Conservation (phyloP, 2,797 vertebrate genomes). For the Choloepus didactylus region DNA sequence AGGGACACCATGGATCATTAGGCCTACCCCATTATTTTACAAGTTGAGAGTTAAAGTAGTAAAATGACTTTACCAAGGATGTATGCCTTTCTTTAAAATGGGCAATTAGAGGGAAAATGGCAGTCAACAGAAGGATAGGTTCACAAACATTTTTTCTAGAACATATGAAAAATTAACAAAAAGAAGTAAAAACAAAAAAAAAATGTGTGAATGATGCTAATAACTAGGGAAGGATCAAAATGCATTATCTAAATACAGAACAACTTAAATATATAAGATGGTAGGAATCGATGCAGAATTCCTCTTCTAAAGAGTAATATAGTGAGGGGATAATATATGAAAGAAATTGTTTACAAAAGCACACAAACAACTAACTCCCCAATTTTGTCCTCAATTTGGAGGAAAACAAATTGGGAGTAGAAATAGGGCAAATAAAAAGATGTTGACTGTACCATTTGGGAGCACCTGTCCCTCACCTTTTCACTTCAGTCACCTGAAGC, state of each 20-base stretch:
- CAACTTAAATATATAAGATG: slow-evolving; percentile 23
- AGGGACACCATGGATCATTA: background rate
- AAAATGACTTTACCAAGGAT: slow-evolving; percentile 16
- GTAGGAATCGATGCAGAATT: background rate
- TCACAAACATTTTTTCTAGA: background rate
- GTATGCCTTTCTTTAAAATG: background rate
- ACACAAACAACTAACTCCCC: background rate
- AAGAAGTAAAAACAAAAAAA: background rate
- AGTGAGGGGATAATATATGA: background rate
- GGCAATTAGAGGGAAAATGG: background rate
- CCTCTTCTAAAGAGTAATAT: background rate
- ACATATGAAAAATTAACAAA: slow-evolving; percentile 43
- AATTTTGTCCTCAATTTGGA: background rate
- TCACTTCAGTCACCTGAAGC: background rate
- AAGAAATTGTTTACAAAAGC: background rate
- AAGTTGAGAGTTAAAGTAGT: slow-evolving; percentile 45
- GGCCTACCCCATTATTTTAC: background rate
- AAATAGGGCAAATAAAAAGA: slow-evolving; percentile 21
- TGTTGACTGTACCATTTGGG: background rate
- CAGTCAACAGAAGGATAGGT: background rate
- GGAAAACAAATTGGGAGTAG: background rate
- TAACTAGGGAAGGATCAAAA: background rate
- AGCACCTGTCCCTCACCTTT: background rate
- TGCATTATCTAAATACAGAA: background rate
- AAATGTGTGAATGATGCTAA: background rate